phyloP scores from a whole-genome alignment of 2,797 vertebrate genomes.

The Liparis tanakae region DNA sequence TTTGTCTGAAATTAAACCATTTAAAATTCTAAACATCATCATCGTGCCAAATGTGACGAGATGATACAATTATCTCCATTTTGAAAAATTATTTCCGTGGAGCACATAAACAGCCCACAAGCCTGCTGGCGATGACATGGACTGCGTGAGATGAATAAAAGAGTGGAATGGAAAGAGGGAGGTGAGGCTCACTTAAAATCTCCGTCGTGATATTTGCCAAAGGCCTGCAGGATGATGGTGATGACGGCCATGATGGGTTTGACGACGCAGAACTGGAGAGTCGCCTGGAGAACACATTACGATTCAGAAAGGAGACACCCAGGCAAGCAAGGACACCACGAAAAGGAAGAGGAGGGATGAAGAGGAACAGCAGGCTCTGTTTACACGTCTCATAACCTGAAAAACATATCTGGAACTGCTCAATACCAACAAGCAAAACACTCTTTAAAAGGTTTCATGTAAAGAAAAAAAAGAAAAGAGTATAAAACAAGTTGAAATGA shows the following conservation, averaged over 20 bases:
- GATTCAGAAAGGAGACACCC: slow-evolving; percentile 46
- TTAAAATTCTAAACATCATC: slow-evolving; percentile 37
- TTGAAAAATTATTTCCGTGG: slow-evolving; percentile 44
- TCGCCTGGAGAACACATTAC: slow-evolving; percentile 86
- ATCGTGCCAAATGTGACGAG: slow-evolving; percentile 35
- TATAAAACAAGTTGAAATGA: too few species aligned
- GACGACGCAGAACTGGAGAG: slow-evolving; percentile 97
- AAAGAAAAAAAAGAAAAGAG: too few species aligned
- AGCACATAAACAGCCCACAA: slow-evolving; percentile 45
- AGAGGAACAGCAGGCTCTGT: slow-evolving; percentile 7
- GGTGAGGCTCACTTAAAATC: slow-evolving; percentile 93
- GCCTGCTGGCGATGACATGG: slow-evolving; percentile 40
- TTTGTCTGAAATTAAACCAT: slow-evolving; percentile 29
- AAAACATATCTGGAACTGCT: slow-evolving; percentile 22
- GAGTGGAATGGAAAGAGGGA: slow-evolving; percentile 39
- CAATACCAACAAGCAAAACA: neutral
- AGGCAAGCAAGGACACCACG: slow-evolving; percentile 35
- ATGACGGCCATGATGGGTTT: slow-evolving; percentile 94
- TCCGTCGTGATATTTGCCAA: slow-evolving; percentile 95
- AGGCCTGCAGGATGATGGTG: slow-evolving; percentile 95
- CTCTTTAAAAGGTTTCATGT: neutral
- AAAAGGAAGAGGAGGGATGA: slow-evolving; percentile 2
- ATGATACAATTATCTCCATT: slow-evolving; percentile 45
- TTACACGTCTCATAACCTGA: slow-evolving; percentile 21
- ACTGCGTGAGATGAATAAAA: slow-evolving; percentile 27